These are phyloP conservation scores for Rosalia funebris DNA, from an alignment of 2,888 invertebrate species.

Conservation along the genomic window DNA sequence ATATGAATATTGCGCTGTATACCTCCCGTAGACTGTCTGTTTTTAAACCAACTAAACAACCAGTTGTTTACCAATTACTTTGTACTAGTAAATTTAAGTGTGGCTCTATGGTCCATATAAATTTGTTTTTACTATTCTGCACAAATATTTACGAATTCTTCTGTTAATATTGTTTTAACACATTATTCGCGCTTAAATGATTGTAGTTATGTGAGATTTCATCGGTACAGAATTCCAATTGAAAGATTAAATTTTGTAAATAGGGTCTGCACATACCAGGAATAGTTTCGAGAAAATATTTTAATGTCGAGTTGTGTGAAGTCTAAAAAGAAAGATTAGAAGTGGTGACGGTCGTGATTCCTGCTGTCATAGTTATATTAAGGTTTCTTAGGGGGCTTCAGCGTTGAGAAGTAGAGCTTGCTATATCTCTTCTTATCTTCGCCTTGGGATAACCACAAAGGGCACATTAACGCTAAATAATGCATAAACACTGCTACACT, in stretches of 20 bases:
- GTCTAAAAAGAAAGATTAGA: slow-evolving; percentile 25
- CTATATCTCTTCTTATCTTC: slow-evolving; percentile 35
- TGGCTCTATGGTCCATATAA: slow-evolving; percentile 14
- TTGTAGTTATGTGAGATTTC: slow-evolving; percentile 22
- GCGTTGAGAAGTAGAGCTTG: slow-evolving; percentile 28
- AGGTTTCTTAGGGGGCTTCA: slow-evolving; percentile 24
- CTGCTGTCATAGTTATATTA: slow-evolving; percentile 28
- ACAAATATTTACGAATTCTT: slow-evolving; percentile 32
- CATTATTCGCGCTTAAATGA: slow-evolving; percentile 23
- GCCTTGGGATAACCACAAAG: slow-evolving; percentile 37
- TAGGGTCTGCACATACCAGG: slow-evolving; percentile 24
- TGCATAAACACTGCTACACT: slow-evolving; percentile 29
- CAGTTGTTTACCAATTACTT: slow-evolving; percentile 8
- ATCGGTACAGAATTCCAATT: slow-evolving; percentile 19
- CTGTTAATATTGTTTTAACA: slow-evolving; percentile 26
- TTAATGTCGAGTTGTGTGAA: slow-evolving; percentile 25
- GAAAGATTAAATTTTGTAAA: slow-evolving; percentile 23
- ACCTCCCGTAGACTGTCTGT: not conserved
- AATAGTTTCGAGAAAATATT: slow-evolving; percentile 23
- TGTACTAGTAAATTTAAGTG: slow-evolving; percentile 9
- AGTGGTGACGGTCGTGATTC: slow-evolving; percentile 28
- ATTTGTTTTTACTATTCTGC: slow-evolving; percentile 19
- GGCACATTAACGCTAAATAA: slow-evolving; percentile 40
- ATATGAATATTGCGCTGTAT: too few relatives aligned
- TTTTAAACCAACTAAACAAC: slow-evolving; percentile 4